phyloP scores from a whole-genome alignment of 2,797 vertebrate species.

The Threskiornis aethiopicus region DNA sequence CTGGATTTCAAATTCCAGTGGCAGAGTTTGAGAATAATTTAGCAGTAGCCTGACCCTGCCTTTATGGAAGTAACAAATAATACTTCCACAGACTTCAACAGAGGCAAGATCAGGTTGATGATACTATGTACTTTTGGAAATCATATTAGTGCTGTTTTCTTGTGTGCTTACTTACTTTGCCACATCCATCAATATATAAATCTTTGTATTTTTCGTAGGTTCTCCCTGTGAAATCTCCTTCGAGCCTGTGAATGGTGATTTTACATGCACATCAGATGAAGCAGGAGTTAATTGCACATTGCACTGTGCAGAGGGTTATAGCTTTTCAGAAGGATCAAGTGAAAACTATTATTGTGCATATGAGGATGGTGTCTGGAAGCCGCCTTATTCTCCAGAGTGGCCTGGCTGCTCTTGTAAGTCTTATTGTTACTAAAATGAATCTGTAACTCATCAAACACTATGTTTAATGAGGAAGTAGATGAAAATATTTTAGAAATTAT shows the following conservation, averaged over 20 bases:
- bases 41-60: not conserved
- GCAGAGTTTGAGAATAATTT: not conserved
- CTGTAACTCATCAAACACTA: not conserved
- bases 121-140: not conserved
- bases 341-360: slow-evolving; percentile 90
- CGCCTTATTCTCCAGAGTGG: slow-evolving; percentile 84
- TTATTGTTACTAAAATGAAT: not conserved
- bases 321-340: slow-evolving; percentile 87
- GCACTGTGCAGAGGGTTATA: slow-evolving; percentile 88
- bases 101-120: not conserved
- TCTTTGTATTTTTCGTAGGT: slow-evolving; percentile 64
- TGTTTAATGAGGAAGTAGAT: not conserved
- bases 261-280: slow-evolving; percentile 83
- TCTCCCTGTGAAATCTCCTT: slow-evolving; percentile 90
- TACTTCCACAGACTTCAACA: not conserved
- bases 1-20: not conserved
- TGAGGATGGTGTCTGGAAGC: slow-evolving; percentile 88
- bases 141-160: not conserved
- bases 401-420: slow-evolving; percentile 93
- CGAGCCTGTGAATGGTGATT: slow-evolving; percentile 88
- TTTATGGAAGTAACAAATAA: not conserved
- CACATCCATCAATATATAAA: not conserved
- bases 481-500: not conserved
- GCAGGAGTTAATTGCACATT: slow-evolving; percentile 89
- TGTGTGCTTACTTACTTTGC: not conserved